Conservation (phyloP, 2,113 vertebrate species). For the Archocentrus centrarchus region DNA sequence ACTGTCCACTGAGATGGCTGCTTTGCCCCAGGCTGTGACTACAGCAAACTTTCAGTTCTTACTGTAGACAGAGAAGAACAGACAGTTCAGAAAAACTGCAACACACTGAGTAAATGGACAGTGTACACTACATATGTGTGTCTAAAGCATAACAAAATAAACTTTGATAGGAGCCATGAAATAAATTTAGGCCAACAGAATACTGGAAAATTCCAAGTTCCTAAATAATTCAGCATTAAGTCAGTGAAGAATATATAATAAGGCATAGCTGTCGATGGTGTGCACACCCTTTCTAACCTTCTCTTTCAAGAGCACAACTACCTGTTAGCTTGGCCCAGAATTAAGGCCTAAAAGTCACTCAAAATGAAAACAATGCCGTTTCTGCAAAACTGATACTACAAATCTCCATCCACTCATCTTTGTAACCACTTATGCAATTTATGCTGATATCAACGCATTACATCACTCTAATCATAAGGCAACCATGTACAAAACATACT, state of each 20-base stretch:
- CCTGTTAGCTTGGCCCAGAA: neutral
- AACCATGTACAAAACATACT: too few relatives aligned
- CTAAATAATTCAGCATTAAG: slow-evolving; percentile 30
- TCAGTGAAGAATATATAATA: slow-evolving; percentile 8
- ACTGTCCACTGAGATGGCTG: slow-evolving; percentile 29
- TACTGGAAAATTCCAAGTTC: neutral
- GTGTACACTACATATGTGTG: neutral
- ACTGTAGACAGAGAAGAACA: slow-evolving; percentile 39
- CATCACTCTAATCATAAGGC: too few relatives aligned
- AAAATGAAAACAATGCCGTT: neutral
- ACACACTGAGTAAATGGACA: neutral
- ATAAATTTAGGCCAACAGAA: neutral
- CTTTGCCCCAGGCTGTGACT: neutral
- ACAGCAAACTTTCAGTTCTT: slow-evolving; percentile 20
- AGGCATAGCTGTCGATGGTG: neutral
- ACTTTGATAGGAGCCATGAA: neutral
- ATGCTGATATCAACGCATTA: too few relatives aligned
- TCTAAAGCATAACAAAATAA: neutral
- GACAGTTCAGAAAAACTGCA: slow-evolving; percentile 7
- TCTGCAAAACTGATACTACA: neutral
- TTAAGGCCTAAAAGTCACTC: neutral
- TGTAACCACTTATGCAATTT: neutral
- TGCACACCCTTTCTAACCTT: neutral
- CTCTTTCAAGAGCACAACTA: neutral
- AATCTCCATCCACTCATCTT: neutral